Base-by-base conservation (phyloP, 2,888 invertebrate genomes). In the Lagria hirta region DNA sequence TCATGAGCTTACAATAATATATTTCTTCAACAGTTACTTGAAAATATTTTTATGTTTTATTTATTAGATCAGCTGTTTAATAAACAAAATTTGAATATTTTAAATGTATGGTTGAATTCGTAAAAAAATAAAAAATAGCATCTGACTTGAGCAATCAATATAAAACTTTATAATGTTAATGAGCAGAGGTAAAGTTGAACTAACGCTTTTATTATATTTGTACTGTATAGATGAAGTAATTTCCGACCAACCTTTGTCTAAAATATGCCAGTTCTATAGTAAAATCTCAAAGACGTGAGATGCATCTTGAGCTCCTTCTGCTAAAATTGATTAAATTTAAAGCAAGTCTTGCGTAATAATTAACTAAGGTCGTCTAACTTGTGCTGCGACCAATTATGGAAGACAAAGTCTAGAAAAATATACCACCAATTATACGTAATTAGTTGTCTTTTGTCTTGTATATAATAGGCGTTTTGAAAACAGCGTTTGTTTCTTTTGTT, bases 181-280 rank as follows among this genome's bases (percentile, higher is more conserved):
- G 52, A 54, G 49, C 48, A 49, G 48, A 48, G 35, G 43, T 43
- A 23, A 30, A 38, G 48, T 32, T 48, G 43, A 47, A 47, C 47
- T 48, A 47, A 49, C 48, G 48, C 49, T 51, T 53, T 48, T 52
- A 51, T 53, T 49, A 51, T 49, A 51, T 51, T 42, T 48, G n/a
- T n/a, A n/a, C n/a, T 26, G 42, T 27, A 38, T 43, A 50, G 52
- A 55, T 54, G 55, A 49, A 43, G 48, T 47, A 54, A 55, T 55
- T 55, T 54, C 55, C 53, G 53, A 49, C 51, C 49, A 53, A 49
- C 49, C 49, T 49, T 44, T 51, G 44, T 42, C 42, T 30, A 33
- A 49, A 51, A 52, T 50, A 51, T 46, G 43, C 43, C 47, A 48
- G 46, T 33, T 35, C 34, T 34, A 21, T 26, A 41, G 49, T 48